phyloP scores from a whole-genome alignment of 2,797 vertebrate genomes.

The Hozukius guyotensis region DNA sequence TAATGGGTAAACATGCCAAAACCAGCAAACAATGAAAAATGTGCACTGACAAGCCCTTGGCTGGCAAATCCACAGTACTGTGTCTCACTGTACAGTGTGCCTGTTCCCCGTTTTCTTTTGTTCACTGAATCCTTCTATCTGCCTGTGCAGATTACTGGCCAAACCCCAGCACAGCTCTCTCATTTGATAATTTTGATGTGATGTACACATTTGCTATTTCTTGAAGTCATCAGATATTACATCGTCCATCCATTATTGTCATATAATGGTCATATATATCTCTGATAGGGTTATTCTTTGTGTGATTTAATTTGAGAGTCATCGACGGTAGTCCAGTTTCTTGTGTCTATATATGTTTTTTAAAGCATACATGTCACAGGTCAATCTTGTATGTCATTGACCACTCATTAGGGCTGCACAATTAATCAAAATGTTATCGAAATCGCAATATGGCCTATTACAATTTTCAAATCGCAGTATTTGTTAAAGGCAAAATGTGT shows the following conservation, averaged over 20 bases:
- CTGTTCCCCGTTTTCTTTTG: conserved; percentile 71
- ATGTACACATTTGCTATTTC: neutral
- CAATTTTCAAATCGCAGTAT: no score
- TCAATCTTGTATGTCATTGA: neutral
- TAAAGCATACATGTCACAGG: neutral
- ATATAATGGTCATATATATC: neutral
- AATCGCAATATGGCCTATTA: no score
- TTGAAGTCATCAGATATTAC: neutral
- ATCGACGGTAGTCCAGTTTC: neutral
- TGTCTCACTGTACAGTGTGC: conserved; percentile 44
- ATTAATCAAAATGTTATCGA: no score
- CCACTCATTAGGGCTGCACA: no score
- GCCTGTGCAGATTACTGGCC: conserved; percentile 54
- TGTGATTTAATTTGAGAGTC: neutral
- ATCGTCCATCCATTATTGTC: neutral
- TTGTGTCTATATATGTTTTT: neutral
- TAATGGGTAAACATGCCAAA: conserved; percentile 31
- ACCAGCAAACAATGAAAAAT: conserved; percentile 54
- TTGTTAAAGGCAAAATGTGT: no score
- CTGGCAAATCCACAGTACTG: conserved; percentile 30
- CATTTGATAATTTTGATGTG: conserved; percentile 15
- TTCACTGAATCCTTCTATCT: conserved; percentile 61
- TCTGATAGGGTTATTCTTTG: neutral
- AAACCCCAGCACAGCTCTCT: conserved; percentile 22
- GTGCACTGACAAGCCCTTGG: conserved; percentile 59